Evolutionary conservation across 2,888 invertebrate species (phyloP).

Genomic region (Pediacus dermestoides): DNA sequence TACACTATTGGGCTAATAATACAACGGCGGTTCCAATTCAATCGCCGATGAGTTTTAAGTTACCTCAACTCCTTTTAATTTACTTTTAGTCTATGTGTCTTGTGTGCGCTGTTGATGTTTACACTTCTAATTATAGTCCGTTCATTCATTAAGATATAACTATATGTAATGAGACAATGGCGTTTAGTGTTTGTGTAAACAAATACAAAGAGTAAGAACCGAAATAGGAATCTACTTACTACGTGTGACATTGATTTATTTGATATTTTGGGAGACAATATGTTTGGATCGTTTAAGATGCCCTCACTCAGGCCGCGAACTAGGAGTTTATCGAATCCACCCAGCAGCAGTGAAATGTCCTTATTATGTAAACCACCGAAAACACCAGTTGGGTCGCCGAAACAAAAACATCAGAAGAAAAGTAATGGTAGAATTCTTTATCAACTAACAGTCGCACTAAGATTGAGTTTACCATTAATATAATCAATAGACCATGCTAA

Average conservation of each 20-base stretch:
- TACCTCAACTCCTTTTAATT: too few species aligned
- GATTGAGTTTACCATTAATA: too few species aligned
- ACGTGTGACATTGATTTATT: slow-evolving; percentile 2
- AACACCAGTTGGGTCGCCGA: slow-evolving; percentile 54
- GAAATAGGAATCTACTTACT: too few species aligned
- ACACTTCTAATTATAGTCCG: slow-evolving; percentile 23
- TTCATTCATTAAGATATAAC: slow-evolving; percentile 24
- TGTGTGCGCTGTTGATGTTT: too few species aligned
- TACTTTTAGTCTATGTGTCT: too few species aligned
- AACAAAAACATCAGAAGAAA: slow-evolving; percentile 50
- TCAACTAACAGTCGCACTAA: too few species aligned
- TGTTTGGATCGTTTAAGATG: slow-evolving; percentile 59
- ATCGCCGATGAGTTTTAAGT: slow-evolving; percentile 14
- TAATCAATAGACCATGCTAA: too few species aligned
- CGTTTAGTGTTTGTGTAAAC: slow-evolving; percentile 9
- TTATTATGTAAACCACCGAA: slow-evolving; percentile 57
- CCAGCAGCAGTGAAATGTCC: slow-evolving; percentile 35
- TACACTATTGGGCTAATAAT: slow-evolving; percentile 24
- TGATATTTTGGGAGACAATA: slow-evolving; percentile 30
- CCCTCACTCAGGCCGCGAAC: slow-evolving; percentile 53
- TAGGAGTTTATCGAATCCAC: slow-evolving; percentile 53
- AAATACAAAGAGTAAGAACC: slow-evolving; percentile 11
- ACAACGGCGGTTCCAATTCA: slow-evolving; percentile 15
- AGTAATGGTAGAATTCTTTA: too few species aligned
- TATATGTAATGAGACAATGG: slow-evolving; percentile 20